Evolutionary conservation across 2,113 vertebrate genomes (phyloP).

Genomic region (human (Homo sapiens)): DNA sequence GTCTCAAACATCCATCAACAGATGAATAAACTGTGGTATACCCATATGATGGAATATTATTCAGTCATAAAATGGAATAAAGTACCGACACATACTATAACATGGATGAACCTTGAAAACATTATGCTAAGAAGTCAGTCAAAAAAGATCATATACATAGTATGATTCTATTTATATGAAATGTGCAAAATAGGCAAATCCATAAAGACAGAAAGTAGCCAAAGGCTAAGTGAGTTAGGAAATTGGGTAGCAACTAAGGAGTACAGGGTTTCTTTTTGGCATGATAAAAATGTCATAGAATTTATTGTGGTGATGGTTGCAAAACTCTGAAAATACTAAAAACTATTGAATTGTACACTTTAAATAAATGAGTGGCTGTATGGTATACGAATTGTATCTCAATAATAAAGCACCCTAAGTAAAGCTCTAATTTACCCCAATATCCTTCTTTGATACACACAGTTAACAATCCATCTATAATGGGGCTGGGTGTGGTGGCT

Average conservation of each 20-base stretch:
- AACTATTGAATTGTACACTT: neutral
- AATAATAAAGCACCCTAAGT: neutral
- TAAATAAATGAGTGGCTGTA: neutral
- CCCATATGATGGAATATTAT: neutral
- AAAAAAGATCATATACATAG: neutral
- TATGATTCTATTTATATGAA: neutral
- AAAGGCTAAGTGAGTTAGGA: neutral
- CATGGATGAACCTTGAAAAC: conserved; percentile 33
- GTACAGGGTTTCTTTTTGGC: neutral
- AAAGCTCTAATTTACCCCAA: conserved; percentile 20
- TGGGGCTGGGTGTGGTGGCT: too few species aligned
- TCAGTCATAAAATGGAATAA: neutral
- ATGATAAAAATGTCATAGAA: conserved; percentile 24
- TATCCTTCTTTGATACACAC: neutral
- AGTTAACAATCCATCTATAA: neutral
- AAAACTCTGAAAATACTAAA: conserved; percentile 14
- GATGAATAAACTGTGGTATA: neutral
- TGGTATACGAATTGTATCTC: neutral
- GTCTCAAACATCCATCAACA: neutral
- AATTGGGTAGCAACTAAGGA: neutral
- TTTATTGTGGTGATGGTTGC: neutral
- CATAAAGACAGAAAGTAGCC: neutral
- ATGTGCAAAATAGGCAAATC: neutral
- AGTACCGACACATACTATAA: neutral
- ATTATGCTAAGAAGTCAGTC: neutral